Evolutionary conservation across 2,113 vertebrate species (phyloP).

Genomic region (Baryphthengus martii): DNA sequence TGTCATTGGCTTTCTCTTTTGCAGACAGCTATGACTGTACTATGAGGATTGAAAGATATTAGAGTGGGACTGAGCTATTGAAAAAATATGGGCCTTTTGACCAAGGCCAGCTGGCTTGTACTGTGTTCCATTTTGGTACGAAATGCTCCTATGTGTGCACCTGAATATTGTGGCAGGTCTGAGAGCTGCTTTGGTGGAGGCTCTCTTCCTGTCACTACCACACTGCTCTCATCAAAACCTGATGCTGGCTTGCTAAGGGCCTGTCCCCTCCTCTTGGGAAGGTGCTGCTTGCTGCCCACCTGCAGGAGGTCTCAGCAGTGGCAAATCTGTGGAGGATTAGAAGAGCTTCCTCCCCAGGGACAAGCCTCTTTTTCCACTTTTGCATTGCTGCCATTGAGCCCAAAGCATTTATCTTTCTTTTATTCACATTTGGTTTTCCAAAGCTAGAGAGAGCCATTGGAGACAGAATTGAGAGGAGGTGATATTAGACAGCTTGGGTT

Average conservation of each 20-base stretch:
- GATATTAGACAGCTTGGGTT: neutral
- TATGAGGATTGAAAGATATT: neutral
- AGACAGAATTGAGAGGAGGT: neutral
- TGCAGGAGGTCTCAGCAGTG: neutral
- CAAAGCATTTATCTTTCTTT: neutral
- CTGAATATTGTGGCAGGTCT: neutral
- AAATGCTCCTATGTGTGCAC: neutral
- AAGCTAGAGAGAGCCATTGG: neutral
- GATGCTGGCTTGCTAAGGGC: neutral
- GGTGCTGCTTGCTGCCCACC: neutral
- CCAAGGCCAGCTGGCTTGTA: neutral
- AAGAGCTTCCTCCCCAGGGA: neutral
- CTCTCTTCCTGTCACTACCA: neutral
- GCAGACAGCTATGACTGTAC: neutral
- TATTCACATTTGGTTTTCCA: neutral
- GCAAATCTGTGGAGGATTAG: neutral
- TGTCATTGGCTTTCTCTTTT: neutral
- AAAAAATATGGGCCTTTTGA: neutral
- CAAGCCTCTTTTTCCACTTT: neutral
- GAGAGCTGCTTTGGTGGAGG: neutral
- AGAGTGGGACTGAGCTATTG: neutral
- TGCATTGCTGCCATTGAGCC: neutral
- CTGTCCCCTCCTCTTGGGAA: neutral
- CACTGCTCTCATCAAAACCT: neutral
- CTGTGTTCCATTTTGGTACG: rapidly evolving